Base-by-base conservation (phyloP, 1,140 invertebrate species). In the Lutraria rhynchaena region DNA sequence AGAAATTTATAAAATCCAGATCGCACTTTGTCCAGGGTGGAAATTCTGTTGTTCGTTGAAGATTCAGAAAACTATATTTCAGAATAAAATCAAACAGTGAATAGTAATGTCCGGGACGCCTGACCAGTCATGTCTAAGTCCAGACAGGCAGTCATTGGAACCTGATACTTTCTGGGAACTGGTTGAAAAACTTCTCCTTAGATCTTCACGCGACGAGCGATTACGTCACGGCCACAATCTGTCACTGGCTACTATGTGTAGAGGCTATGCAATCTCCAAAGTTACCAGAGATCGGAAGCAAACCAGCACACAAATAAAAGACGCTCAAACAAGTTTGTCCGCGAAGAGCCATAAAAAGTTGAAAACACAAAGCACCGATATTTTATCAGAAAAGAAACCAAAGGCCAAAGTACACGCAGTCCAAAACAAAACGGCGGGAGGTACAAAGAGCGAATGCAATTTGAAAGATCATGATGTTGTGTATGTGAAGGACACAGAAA, bases 141-240 rank as follows among this genome's bases (percentile, higher is more conserved):
- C 37, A 41, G 37, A 15, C 5, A 15, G 15, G 37, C 5, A 41
- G 15, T 41, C 37, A 15, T 15, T 55, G 5, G 75, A 65, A 51
- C 75, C 49, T 22, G 75, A 77, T 15, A 9, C 51, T 9, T 80
- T 80, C 76, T 80, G 76, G 76, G 76, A 70, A 24, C 35, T 70
- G 15, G 41, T 80, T 22, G 76, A 80, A n/a, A 69, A 70, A 57
- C 76, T 80, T 15, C 63, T 80, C 35, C 65, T 67, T 13, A 19
- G 57, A 17, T 46, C 76, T 13, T 58, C 63, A 22, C 63, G 49
- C 55, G 76, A 70, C 22, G 65, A 80, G 27, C 11, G 41, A n/a
- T 17, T 13, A 44, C 60, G 61, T 2, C 22, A 17, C 41, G 61
- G 53, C 13, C 49, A 69, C n/a, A 70, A 69, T 24, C 35, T 44